Conservation (phyloP, 2,797 vertebrate species). For the Cossypha polioptera region DNA sequence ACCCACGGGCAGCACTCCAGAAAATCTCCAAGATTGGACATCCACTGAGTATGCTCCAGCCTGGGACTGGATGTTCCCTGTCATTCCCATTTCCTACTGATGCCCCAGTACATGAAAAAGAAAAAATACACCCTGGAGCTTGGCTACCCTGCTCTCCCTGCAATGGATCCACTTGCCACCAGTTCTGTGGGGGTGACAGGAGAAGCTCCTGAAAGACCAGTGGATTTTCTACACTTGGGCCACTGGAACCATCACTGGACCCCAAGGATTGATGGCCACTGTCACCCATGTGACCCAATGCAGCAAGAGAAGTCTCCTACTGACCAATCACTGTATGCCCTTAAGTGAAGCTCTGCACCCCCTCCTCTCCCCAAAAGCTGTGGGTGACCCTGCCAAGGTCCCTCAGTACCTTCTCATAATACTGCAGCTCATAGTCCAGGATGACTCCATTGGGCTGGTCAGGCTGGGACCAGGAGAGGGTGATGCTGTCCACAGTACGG, state of each 20-base stretch:
- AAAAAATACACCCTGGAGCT: background rate
- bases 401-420: constrained; percentile 90
- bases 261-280: background rate
- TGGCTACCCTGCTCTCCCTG: background rate
- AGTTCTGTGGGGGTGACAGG: background rate
- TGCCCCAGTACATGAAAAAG: fast-evolving
- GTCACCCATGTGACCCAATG: fast-evolving
- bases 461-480: constrained; percentile 95
- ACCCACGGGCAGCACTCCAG: background rate
- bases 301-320: background rate
- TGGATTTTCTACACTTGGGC: background rate
- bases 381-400: background rate
- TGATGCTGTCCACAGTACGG: constrained; percentile 88
- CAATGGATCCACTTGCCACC: background rate
- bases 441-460: constrained; percentile 96
- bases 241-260: background rate
- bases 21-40: background rate
- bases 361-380: background rate
- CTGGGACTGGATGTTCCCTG: background rate
- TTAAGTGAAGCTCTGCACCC: fast-evolving
- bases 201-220: background rate
- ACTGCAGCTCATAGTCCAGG: constrained; percentile 94
- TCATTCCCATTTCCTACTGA: background rate
- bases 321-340: fast-evolving
- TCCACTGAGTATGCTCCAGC: background rate